Conservation (phyloP, 2,113 vertebrate genomes). For the Archilochus colubris region DNA sequence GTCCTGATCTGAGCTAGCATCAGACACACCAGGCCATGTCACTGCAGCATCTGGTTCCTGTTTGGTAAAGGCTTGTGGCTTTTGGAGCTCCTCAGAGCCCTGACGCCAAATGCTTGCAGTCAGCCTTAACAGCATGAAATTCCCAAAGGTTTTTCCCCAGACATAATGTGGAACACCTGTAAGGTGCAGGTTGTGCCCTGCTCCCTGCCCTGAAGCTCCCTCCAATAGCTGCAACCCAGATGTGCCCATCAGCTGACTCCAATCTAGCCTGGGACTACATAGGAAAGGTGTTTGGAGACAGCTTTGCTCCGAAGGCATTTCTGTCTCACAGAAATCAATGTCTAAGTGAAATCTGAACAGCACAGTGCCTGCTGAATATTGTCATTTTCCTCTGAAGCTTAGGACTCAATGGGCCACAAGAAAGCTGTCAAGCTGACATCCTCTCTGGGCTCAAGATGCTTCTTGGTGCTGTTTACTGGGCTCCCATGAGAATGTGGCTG, state of each 20-base stretch:
- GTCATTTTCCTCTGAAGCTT: background rate
- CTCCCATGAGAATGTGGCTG: background rate
- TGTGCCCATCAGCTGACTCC: background rate
- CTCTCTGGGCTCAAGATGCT: background rate
- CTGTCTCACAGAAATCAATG: background rate
- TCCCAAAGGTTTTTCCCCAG: background rate
- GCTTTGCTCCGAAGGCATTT: background rate
- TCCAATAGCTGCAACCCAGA: background rate
- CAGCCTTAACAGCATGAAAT: background rate
- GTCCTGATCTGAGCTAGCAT: background rate
- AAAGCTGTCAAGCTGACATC: constrained; percentile 43
- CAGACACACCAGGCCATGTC: background rate
- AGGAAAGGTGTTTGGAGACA: background rate
- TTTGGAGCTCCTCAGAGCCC: background rate
- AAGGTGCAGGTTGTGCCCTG: background rate
- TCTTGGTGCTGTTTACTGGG: background rate
- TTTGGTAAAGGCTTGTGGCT: background rate
- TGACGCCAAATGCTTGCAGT: background rate
- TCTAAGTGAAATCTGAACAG: background rate
- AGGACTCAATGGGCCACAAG: background rate
- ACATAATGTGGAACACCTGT: rapidly evolving
- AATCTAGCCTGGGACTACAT: background rate
- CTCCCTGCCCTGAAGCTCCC: background rate
- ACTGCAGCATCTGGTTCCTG: background rate
- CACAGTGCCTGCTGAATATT: background rate